phyloP scores from a whole-genome alignment of 2,888 invertebrate genomes.

The Embidobia sp. region DNA sequence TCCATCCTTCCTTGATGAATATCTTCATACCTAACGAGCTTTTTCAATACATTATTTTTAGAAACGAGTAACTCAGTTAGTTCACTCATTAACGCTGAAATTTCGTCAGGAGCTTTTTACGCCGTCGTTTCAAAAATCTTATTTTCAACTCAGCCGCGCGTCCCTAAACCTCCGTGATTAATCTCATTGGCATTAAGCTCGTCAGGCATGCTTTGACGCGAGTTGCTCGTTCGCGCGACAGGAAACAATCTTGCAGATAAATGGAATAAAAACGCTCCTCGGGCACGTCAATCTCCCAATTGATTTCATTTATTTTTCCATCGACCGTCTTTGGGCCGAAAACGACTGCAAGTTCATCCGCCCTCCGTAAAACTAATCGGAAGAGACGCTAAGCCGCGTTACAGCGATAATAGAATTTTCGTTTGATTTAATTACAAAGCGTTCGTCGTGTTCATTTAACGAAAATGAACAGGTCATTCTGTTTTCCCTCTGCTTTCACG shows the following conservation, averaged over 20 bases:
- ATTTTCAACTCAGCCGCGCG: slow-evolving; percentile 2
- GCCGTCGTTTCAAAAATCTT: background rate
- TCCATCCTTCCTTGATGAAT: too few relatives aligned
- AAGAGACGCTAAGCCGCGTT: slow-evolving; percentile 50
- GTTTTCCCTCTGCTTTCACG: background rate
- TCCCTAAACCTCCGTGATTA: slow-evolving; percentile 11
- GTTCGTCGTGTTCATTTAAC: slow-evolving; percentile 35
- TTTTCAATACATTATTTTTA: too few relatives aligned
- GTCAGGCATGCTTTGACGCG: slow-evolving; percentile 10
- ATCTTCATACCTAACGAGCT: too few relatives aligned
- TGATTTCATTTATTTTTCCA: slow-evolving; percentile 58
- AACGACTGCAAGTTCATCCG: slow-evolving; percentile 38
- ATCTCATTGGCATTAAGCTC: slow-evolving; percentile 33
- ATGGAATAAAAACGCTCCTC: slow-evolving; percentile 24
- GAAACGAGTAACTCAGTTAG: too few relatives aligned
- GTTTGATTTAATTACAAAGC: slow-evolving; percentile 58
- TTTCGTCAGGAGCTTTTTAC: background rate
- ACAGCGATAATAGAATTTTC: slow-evolving; percentile 55
- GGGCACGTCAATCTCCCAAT: slow-evolving; percentile 34
- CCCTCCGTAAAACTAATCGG: slow-evolving; percentile 54
- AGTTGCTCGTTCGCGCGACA: slow-evolving; percentile 1
- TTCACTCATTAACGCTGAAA: background rate
- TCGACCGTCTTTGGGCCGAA: slow-evolving; percentile 26
- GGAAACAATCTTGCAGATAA: slow-evolving; percentile 37
- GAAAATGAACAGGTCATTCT: slow-evolving; percentile 7